A percentile compares a stretch with the other conserved stretches of the same genome.
Conservation (phyloP, 1,140 invertebrate species). For the Halyomorpha halys region DNA sequence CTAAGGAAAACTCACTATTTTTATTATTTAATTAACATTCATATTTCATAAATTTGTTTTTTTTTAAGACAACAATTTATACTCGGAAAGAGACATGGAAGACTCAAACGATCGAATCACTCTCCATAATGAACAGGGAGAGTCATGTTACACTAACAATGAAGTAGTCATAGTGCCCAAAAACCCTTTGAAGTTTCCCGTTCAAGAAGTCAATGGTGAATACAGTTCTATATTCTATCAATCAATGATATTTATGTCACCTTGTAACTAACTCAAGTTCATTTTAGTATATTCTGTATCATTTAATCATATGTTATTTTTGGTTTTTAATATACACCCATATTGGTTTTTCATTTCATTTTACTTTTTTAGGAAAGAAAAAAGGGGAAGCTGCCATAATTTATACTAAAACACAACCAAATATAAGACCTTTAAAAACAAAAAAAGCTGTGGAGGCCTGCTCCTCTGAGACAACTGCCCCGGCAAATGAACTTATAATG, state of each 20-base stretch:
- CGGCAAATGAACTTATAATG: no score
- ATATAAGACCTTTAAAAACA: background rate
- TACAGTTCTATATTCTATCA: background rate
- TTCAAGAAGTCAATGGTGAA: background rate
- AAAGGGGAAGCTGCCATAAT: background rate
- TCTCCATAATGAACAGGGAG: background rate
- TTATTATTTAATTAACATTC: background rate
- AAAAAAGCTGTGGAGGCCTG: no score
- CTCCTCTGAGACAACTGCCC: no score
- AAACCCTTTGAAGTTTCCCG: background rate
- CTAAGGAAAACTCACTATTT: background rate
- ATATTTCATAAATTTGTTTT: background rate
- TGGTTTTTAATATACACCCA: background rate
- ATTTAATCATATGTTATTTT: background rate
- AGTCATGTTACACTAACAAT: no score
- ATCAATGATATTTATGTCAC: background rate
- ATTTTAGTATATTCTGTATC: background rate
- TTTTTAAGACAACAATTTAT: background rate
- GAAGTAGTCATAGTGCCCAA: background rate
- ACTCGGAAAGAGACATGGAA: background rate
- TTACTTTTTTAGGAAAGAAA: background rate
- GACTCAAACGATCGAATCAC: background rate
- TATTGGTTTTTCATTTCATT: background rate
- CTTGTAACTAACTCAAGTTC: background rate
- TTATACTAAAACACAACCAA: background rate